Conservation (phyloP, 2,888 invertebrate species). For the Lacanobia wlatinum region DNA sequence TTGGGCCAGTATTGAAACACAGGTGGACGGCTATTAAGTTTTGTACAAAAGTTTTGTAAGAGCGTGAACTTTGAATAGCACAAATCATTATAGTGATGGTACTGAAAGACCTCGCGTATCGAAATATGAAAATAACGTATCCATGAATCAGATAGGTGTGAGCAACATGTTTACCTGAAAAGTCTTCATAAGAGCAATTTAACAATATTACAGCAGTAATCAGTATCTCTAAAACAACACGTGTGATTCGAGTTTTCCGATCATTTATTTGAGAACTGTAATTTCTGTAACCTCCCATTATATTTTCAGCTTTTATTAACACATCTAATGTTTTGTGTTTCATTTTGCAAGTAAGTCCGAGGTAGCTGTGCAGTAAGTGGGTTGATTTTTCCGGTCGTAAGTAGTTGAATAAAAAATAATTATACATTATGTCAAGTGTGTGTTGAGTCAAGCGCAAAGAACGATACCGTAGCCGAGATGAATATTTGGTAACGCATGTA, state of each 20-base stretch:
- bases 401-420: background rate
- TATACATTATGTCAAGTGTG: no score
- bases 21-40: background rate
- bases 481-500: background rate
- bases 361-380: background rate
- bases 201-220: background rate
- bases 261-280: background rate
- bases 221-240: slow-evolving; percentile 7
- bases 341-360: background rate
- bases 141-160: no score
- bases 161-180: no score
- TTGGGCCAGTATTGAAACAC: background rate
- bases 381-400: background rate
- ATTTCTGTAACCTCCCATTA: slow-evolving; percentile 32
- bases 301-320: slow-evolving; percentile 26
- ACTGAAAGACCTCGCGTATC: background rate
- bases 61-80: background rate
- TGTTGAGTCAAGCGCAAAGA: background rate
- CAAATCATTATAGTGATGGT: background rate
- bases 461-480: background rate
- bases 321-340: background rate
- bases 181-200: no score
- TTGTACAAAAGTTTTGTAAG: slow-evolving; percentile 3
- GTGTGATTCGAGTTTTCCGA: slow-evolving; percentile 2
- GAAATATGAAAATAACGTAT: background rate